phyloP scores from a whole-genome alignment of 2,888 invertebrate species.

The Leptopterna dolabrata region DNA sequence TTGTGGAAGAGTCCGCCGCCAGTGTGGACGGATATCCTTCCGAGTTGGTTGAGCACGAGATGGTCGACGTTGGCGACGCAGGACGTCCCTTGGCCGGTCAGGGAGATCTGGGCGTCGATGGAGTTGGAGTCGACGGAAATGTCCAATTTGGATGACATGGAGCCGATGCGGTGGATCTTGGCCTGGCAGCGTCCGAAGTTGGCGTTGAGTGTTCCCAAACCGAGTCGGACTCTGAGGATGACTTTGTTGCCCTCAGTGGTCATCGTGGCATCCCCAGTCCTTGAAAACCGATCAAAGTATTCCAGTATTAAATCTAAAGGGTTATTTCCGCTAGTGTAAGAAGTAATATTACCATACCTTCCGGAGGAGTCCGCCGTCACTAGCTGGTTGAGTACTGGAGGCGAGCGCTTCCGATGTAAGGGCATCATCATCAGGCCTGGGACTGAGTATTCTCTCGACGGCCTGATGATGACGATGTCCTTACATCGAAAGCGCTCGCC shows the following conservation, averaged over 20 bases:
- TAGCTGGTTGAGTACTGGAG: too few species aligned
- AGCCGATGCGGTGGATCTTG: conserved; percentile 57
- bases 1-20: conserved; percentile 58
- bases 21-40: conserved; percentile 56
- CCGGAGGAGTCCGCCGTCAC: too few species aligned
- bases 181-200: conserved; percentile 52
- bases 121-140: conserved; percentile 55
- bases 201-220: conserved; percentile 53
- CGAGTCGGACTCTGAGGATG: conserved; percentile 48
- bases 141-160: conserved; percentile 49
- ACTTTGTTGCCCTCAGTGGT: conserved; percentile 56
- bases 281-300: not conserved
- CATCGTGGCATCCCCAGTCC: conserved; percentile 58
- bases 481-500: too few species aligned
- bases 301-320: not conserved
- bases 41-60: conserved; percentile 52
- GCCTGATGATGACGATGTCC: too few species aligned
- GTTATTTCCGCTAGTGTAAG: too few species aligned
- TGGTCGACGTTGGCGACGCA: conserved; percentile 57
- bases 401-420: too few species aligned
- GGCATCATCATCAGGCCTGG: too few species aligned
- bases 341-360: too few species aligned
- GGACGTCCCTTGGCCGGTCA: conserved; percentile 47
- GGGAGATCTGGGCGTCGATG: conserved; percentile 54
- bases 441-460: too few species aligned